Conservation (phyloP, 2,113 vertebrate genomes). For the Pomatostomus ruficeps region DNA sequence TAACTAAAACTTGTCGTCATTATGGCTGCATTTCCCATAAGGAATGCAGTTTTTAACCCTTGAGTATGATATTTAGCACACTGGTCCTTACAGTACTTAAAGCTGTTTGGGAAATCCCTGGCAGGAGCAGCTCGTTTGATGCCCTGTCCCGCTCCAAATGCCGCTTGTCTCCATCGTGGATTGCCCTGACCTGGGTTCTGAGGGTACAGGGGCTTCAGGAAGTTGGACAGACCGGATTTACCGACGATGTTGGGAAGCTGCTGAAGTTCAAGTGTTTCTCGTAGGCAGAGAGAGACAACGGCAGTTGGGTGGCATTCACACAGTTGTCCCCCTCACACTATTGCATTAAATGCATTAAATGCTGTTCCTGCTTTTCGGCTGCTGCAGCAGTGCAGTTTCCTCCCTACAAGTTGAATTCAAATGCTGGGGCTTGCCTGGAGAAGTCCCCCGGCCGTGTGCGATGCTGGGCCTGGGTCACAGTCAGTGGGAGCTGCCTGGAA, state of each 20-base stretch:
- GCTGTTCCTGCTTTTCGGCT: background rate
- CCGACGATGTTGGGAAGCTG: background rate
- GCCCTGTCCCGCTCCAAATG: background rate
- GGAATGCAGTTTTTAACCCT: background rate
- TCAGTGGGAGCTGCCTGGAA: background rate
- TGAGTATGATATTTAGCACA: background rate
- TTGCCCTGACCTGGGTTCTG: background rate
- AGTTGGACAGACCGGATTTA: background rate
- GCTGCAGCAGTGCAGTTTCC: background rate
- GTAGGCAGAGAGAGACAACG: accelerated
- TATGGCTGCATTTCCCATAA: background rate
- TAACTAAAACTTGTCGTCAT: background rate
- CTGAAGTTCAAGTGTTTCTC: background rate
- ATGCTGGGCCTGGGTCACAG: accelerated
- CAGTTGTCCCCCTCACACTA: background rate
- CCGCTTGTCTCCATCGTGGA: background rate
- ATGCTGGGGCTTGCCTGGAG: background rate
- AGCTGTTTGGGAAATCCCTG: background rate
- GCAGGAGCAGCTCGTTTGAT: background rate
- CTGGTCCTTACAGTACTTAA: background rate
- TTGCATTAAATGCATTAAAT: background rate
- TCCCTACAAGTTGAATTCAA: background rate
- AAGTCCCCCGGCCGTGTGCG: accelerated
- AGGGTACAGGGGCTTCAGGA: background rate
- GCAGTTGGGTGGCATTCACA: background rate